phyloP scores from a whole-genome alignment of 1,140 invertebrate genomes.

The Sminthurides bifidus region DNA sequence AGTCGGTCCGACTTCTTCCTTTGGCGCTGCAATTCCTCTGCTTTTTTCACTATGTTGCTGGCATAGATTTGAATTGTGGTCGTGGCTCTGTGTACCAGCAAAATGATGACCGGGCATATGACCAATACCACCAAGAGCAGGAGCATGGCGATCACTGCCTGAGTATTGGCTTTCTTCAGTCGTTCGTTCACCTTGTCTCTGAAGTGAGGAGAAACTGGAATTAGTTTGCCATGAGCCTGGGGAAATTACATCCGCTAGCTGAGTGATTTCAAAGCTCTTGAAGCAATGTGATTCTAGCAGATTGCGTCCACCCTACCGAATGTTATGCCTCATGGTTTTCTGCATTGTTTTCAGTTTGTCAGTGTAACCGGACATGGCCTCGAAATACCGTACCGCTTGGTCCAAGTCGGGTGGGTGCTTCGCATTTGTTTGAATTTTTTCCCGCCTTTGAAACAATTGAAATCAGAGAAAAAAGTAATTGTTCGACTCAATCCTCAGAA shows the following conservation, averaged over 20 bases:
- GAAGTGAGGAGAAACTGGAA: too few relatives aligned
- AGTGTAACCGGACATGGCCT: slow-evolving; percentile 33
- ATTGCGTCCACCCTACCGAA: too few relatives aligned
- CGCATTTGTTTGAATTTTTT: slow-evolving; percentile 27
- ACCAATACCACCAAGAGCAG: slow-evolving; percentile 63
- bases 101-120: slow-evolving; percentile 70
- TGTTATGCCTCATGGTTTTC: too few relatives aligned
- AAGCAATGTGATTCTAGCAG: too few relatives aligned
- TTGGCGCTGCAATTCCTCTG: slow-evolving; percentile 66
- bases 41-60: slow-evolving; percentile 62
- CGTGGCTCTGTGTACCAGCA: slow-evolving; percentile 66
- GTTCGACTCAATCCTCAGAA: too few relatives aligned
- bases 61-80: slow-evolving; percentile 75
- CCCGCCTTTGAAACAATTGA: too few relatives aligned
- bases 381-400: slow-evolving; percentile 33
- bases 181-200: slow-evolving; percentile 60
- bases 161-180: slow-evolving; percentile 54
- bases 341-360: slow-evolving; percentile 32
- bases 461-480: too few relatives aligned
- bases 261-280: too few relatives aligned
- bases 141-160: slow-evolving; percentile 63
- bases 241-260: too few relatives aligned
- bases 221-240: too few relatives aligned
- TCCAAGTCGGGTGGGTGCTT: slow-evolving; percentile 27
- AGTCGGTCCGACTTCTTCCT: slow-evolving; percentile 70